Conservation (phyloP, 2,113 vertebrate genomes). For the Syngnathus scovelli region DNA sequence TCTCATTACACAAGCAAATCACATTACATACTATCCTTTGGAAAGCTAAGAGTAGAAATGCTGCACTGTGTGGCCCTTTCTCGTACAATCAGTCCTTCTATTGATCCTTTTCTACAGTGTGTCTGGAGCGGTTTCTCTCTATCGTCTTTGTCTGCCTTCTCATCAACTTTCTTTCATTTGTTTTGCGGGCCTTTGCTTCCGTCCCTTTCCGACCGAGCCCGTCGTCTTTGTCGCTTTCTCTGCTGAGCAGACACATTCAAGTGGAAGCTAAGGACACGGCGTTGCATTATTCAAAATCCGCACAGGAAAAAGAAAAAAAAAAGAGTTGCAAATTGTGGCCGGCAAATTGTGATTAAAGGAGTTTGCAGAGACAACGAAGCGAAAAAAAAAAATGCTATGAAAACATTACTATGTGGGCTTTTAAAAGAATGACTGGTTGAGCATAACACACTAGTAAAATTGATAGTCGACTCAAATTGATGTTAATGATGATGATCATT, state of each 20-base stretch:
- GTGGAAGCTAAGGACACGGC: slow-evolving; percentile 31
- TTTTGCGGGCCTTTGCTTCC: slow-evolving; percentile 21
- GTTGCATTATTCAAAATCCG: slow-evolving; percentile 47
- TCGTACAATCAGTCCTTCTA: slow-evolving; percentile 25
- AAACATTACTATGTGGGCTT: not conserved
- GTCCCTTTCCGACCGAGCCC: slow-evolving; percentile 11
- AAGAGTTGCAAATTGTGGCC: slow-evolving; percentile 31
- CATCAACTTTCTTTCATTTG: slow-evolving; percentile 17
- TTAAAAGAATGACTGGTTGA: not conserved
- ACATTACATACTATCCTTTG: slow-evolving; percentile 35
- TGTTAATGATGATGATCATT: not conserved
- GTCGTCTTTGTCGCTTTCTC: slow-evolving; percentile 33
- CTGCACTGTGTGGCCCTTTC: slow-evolving; percentile 29
- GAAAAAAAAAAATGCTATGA: not conserved
- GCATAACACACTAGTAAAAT: not conserved
- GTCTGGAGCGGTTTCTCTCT: not conserved
- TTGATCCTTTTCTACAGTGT: slow-evolving; percentile 26
- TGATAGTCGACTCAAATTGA: not conserved
- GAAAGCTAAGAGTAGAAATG: slow-evolving; percentile 28
- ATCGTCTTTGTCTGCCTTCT: slow-evolving; percentile 7
- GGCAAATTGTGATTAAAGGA: slow-evolving; percentile 38
- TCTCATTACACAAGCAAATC: slow-evolving; percentile 58
- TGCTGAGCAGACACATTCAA: slow-evolving; percentile 49
- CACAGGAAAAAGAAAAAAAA: slow-evolving; percentile 16
- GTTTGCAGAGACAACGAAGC: slow-evolving; percentile 39